Percentiles rank a stretch among this genome's conserved stretches.
Conservation (phyloP, 2,888 invertebrate genomes). For the Megamerina dolium region DNA sequence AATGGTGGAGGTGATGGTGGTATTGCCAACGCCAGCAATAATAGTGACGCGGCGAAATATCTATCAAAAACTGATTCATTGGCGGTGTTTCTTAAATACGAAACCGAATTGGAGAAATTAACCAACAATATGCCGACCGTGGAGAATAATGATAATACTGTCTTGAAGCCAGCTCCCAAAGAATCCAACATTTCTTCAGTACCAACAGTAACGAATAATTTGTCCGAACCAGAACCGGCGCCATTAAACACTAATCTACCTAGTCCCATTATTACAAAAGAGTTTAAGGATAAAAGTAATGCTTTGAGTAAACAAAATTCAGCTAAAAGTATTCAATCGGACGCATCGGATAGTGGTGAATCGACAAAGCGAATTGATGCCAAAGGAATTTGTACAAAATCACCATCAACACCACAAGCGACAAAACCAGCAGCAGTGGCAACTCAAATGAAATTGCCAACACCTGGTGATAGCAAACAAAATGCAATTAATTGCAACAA, state of each 20-base stretch:
- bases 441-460: background rate
- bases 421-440: background rate
- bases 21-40: constrained; percentile 2
- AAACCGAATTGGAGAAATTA: constrained; percentile 42
- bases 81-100: constrained; percentile 47
- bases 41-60: constrained; percentile 20
- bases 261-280: constrained; percentile 32
- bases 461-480: background rate
- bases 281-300: constrained; percentile 48
- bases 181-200: background rate
- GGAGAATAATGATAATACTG: background rate
- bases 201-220: background rate
- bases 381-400: no score
- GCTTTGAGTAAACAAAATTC: constrained; percentile 48
- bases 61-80: constrained; percentile 47
- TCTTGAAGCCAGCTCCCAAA: background rate
- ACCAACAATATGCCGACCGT: constrained; percentile 1
- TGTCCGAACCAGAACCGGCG: background rate
- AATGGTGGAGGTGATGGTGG: background rate
- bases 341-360: constrained; percentile 5
- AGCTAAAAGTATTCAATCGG: constrained; percentile 33
- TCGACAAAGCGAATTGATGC: background rate
- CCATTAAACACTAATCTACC: constrained; percentile 8
- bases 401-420: background rate
- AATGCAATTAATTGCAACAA: constrained; percentile 19